A percentile compares a stretch with the other conserved stretches of the same genome.
phyloP scores from a whole-genome alignment of 2,113 vertebrate species.

The Epinephelus fuscoguttatus region DNA sequence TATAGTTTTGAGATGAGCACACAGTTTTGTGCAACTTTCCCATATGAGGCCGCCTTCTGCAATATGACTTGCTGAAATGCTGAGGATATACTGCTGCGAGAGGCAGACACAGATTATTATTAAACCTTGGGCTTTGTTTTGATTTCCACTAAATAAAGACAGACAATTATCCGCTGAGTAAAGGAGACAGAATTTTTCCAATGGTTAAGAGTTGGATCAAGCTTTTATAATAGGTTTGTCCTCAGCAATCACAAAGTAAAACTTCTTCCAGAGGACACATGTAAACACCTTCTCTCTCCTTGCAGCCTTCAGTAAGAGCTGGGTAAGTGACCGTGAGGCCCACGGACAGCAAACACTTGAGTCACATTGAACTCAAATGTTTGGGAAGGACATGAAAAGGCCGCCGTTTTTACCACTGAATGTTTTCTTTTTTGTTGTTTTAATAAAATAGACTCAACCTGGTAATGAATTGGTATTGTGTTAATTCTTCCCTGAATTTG shows the following conservation, averaged over 20 bases:
- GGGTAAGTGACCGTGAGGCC: conserved; percentile 7
- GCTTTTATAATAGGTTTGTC: conserved; percentile 14
- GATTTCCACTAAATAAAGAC: conserved; percentile 45
- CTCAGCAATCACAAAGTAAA: conserved; percentile 19
- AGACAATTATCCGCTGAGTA: conserved; percentile 35
- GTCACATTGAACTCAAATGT: neutral
- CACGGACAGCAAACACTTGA: conserved; percentile 5
- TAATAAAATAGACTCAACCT: neutral
- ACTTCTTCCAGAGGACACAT: conserved; percentile 13
- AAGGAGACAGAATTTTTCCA: conserved; percentile 20
- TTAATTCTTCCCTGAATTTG: neutral
- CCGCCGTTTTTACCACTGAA: neutral
- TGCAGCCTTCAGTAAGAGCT: conserved; percentile 21
- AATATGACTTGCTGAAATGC: conserved; percentile 57
- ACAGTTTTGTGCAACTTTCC: conserved; percentile 60
- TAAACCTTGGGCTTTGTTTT: conserved; percentile 58
- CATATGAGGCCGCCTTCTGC: conserved; percentile 46
- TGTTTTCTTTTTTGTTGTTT: neutral
- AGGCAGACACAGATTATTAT: conserved; percentile 41
- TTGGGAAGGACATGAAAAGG: conserved; percentile 18
- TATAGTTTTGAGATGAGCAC: conserved; percentile 66
- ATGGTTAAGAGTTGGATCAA: conserved; percentile 5
- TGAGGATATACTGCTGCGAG: conserved; percentile 48
- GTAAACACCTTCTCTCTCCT: conserved; percentile 3
- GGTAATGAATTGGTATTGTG: neutral